These are phyloP conservation scores for Eupsilia transversa DNA, from an alignment of 2,888 invertebrate genomes.

Conservation along the genomic window DNA sequence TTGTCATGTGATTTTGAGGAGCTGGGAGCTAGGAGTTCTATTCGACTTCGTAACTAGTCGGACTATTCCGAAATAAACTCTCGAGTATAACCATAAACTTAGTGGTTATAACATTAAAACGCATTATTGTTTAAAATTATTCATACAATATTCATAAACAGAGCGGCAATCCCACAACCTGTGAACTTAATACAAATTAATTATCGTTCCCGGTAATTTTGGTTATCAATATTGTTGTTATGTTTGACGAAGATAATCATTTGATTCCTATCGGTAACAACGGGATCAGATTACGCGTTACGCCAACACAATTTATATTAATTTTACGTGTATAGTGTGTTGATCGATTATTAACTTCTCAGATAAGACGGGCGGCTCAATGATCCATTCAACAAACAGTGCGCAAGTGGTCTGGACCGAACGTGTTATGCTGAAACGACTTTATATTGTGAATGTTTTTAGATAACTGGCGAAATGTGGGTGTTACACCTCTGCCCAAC, in stretches of 20 bases:
- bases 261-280: slow-evolving; percentile 11
- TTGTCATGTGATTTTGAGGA: not conserved
- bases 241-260: slow-evolving; percentile 10
- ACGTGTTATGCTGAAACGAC: not conserved
- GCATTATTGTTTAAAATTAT: not conserved
- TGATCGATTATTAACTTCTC: slow-evolving; percentile 1
- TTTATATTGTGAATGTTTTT: too few species aligned
- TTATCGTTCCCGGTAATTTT: not conserved
- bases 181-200: slow-evolving; percentile 23
- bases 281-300: slow-evolving; percentile 20
- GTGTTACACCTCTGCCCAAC: not conserved
- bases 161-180: not conserved
- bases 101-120: not conserved
- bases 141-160: not conserved
- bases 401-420: not conserved
- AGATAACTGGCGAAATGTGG: too few species aligned
- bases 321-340: slow-evolving; percentile 1
- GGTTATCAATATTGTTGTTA: slow-evolving; percentile 14
- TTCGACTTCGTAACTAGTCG: not conserved
- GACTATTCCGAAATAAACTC: not conserved
- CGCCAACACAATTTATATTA: slow-evolving; percentile 23
- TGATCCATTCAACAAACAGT: slow-evolving; percentile 6
- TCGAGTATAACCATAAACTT: not conserved
- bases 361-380: not conserved
- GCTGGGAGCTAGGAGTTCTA: not conserved